These are phyloP conservation scores for Eueremaeus valkanovi DNA, from an alignment of 2,888 invertebrate species.

Conservation along the genomic window DNA sequence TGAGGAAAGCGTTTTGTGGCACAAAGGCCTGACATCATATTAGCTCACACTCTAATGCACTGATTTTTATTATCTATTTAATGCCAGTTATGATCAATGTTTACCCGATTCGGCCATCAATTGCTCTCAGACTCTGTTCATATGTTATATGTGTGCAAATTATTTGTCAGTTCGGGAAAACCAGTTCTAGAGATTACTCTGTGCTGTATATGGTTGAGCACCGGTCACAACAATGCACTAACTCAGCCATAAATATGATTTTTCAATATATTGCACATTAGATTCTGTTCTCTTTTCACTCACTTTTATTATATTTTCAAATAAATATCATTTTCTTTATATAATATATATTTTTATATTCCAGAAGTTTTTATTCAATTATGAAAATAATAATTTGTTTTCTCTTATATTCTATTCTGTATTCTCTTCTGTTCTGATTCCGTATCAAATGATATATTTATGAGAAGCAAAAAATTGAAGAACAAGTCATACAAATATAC, in stretches of 20 bases:
- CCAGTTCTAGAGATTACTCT: background rate
- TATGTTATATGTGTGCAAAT: background rate
- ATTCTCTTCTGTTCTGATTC: background rate
- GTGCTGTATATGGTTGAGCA: slow-evolving; percentile 1
- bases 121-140: background rate
- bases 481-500: background rate
- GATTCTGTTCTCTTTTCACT: background rate
- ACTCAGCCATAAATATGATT: slow-evolving; percentile 2
- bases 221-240: slow-evolving; percentile 4
- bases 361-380: background rate
- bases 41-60: background rate
- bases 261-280: background rate
- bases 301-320: background rate
- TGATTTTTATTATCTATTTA: slow-evolving; percentile 1
- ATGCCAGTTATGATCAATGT: background rate
- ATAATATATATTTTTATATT: background rate
- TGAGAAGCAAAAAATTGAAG: background rate
- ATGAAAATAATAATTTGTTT: background rate
- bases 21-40: background rate
- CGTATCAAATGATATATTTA: background rate
- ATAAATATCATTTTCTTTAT: background rate
- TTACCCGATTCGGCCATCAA: slow-evolving; percentile 2
- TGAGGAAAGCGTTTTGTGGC: background rate
- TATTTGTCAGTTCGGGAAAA: background rate
- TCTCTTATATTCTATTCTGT: background rate